Percentiles rank a stretch among this genome's conserved stretches.
These are phyloP conservation scores for Melipona beecheii DNA, from an alignment of 2,888 invertebrate species.

Conservation along the genomic window DNA sequence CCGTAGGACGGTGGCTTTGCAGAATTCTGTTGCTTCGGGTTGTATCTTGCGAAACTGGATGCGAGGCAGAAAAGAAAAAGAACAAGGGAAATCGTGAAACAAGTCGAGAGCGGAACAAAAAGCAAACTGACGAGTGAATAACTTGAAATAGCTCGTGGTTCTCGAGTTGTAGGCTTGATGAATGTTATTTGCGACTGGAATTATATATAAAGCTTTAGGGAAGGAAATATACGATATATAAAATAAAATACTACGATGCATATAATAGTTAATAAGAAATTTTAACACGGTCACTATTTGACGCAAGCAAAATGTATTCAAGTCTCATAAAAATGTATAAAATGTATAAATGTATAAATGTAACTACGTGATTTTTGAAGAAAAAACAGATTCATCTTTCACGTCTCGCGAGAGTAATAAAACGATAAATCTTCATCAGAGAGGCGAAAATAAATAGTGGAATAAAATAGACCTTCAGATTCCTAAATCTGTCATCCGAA, in stretches of 20 bases:
- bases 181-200: not conserved
- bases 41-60: conserved; percentile 14
- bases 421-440: not conserved
- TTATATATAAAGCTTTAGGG: not conserved
- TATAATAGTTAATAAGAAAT: too few relatives aligned
- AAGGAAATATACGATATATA: not conserved
- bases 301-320: not conserved
- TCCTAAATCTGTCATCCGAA: not conserved
- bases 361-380: too few relatives aligned
- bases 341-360: not conserved
- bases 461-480: not conserved
- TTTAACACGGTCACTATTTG: not conserved
- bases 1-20: not conserved
- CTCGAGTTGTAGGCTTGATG: not conserved
- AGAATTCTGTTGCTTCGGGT: conserved; percentile 15
- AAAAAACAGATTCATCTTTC: not conserved
- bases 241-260: too few relatives aligned
- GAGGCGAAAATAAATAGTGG: not conserved
- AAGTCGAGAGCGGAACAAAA: not conserved
- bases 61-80: not conserved
- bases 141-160: conserved; percentile 9
- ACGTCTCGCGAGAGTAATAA: not conserved
- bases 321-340: not conserved
- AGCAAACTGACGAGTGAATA: conserved; percentile 12
- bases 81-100: not conserved